Evolutionary conservation across 1,140 invertebrate species (phyloP), one percentile per base, ranked within the genome.

Genomic region (Aphis gossypii): DNA sequence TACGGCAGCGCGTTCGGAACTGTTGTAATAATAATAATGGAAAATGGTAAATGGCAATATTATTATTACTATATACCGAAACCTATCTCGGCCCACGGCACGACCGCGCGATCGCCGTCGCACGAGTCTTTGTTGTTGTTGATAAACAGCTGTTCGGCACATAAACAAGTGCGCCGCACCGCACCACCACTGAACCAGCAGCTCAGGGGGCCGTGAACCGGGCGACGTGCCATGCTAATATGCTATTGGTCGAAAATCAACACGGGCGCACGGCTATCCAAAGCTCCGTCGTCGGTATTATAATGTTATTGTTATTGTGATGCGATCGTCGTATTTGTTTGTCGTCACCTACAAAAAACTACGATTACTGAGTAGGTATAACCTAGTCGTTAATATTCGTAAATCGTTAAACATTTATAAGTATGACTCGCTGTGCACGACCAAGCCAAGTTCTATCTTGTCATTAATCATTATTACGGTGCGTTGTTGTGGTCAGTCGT

Each of bases 41-140:
- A 18, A 76, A 76, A 68, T 76, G 14, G 60, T 20, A 76, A n/a
- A 76, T n/a, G 60, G 30, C 14, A 76, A 18, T 76, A 76, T 76
- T 76, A n/a, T 76, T 76, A 76, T 76, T n/a, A 76, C 60, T 76
- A 76, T 76, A 76, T 76, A 76, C 60, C 14, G 60, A 76, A 76
- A 76, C 60, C 60, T 76, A 76, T 68, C 30, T 76, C 60, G n/a
- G 60, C 60, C 60, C 60, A n/a, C 60, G n/a, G 30, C 60, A 88
- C 87, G 38, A n/a, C 60, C 14, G 30, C 60, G 54, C 87, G 38
- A 25, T 20, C 38, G 56, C 44, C 54, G 54, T 68, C 89, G 89
- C 89, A 90, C 68, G 90, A 83, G 68, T 82, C 90, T 83, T 92
- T 92, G 90, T 92, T 92, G 90, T 92, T 92, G 44, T 92, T 51